phyloP scores from a whole-genome alignment of 2,113 vertebrate genomes.

The Pristiophorus japonicus region DNA sequence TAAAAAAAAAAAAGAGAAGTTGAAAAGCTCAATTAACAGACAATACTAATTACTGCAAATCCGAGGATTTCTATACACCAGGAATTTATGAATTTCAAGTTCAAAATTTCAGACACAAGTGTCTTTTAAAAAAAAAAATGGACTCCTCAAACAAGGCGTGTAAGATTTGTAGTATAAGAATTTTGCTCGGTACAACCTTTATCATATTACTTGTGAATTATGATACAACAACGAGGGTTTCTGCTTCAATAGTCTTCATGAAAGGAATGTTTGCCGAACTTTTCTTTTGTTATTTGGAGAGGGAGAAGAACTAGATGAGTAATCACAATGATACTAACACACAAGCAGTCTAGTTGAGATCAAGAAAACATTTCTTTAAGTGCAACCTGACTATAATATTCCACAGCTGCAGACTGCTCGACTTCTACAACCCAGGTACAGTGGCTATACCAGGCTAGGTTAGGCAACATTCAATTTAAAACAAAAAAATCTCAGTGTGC shows the following conservation, averaged over 20 bases:
- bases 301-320: not conserved
- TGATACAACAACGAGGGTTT: not conserved
- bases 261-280: not conserved
- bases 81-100: not conserved
- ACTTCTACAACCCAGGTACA: not conserved
- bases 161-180: not conserved
- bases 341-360: not conserved
- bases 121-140: not conserved
- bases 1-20: not conserved
- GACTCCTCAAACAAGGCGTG: not conserved
- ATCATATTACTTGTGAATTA: not conserved
- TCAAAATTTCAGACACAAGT: not conserved
- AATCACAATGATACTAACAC: too few species aligned
- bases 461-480: not conserved
- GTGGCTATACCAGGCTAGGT: too few species aligned
- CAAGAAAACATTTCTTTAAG: too few species aligned
- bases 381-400: not conserved
- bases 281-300: not conserved
- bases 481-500: not conserved
- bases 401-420: not conserved
- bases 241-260: not conserved
- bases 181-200: not conserved
- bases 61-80: not conserved
- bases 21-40: not conserved
- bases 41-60: not conserved